Conservation (phyloP, 2,113 vertebrate species). For the Lanius collurio region DNA sequence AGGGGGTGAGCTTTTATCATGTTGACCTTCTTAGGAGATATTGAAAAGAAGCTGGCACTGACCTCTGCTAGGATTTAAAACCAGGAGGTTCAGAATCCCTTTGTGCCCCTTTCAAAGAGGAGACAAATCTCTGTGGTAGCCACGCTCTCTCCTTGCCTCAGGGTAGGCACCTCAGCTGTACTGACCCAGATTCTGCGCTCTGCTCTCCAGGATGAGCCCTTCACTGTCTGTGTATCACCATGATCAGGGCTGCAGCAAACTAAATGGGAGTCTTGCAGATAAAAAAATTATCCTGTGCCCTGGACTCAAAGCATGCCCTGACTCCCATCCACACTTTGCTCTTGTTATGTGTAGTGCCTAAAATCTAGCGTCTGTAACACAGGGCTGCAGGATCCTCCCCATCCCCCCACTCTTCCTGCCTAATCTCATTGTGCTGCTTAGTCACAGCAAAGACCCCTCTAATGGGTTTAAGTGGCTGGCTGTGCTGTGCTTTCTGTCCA, state of each 20-base stretch:
- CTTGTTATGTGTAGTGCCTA: background rate
- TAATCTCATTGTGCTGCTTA: constrained; percentile 55
- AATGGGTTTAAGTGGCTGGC: constrained; percentile 24
- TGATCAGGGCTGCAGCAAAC: background rate
- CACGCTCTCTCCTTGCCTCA: background rate
- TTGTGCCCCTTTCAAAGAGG: constrained; percentile 12
- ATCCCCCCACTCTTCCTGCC: background rate
- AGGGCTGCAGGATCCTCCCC: background rate
- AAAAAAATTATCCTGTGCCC: background rate
- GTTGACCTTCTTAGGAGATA: constrained; percentile 27
- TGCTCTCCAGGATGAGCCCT: background rate
- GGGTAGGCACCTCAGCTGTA: background rate
- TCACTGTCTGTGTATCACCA: background rate
- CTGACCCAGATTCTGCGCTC: background rate
- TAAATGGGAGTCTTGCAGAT: background rate
- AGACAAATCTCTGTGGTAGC: constrained; percentile 12
- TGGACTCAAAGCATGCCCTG: background rate
- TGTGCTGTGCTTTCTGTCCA: background rate
- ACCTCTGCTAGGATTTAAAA: constrained; percentile 46
- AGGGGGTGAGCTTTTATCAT: constrained; percentile 28
- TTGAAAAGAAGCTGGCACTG: constrained; percentile 48
- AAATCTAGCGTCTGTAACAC: background rate
- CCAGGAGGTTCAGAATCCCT: background rate
- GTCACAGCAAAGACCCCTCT: constrained; percentile 33
- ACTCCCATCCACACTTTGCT: background rate